Base-by-base conservation (phyloP, 2,113 vertebrate genomes). In the Chionodraco myersi region DNA sequence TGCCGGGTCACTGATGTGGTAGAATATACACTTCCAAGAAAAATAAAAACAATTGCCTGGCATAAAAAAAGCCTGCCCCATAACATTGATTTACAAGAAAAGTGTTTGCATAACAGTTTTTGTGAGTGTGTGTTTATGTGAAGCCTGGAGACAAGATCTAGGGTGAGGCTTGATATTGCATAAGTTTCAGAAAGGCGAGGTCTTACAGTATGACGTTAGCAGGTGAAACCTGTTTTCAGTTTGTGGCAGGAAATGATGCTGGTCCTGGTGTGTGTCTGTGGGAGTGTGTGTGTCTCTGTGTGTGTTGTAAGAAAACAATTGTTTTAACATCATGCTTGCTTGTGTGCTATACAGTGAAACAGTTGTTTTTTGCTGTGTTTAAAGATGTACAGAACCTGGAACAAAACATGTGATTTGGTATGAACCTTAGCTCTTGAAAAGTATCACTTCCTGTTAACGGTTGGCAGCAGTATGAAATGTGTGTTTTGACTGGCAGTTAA, bases 211-310 rank as follows among this genome's bases (percentile, higher is more conserved):
- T 90, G 91, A 92, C 86, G 87, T 93, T 79, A 89, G 82, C 90
- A 91, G 85, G 90, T 90, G 88, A 89, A 93, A 93, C 91, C 82
- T 71, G 91, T 90, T 91, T 89, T 84, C 71, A 45, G 82, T 88
- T 85, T 64, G 72, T 82, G 79, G 62, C 80, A 86, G 91, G 89
- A 91, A 93, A 76, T 91, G 80, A 90, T 91, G 86, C 79, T 74
- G 80, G 59, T 52, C 36, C 23, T 45, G 18, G 16, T 36, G 68
- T 56, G 67, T 78, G 78, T 66, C 5, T 60, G 58, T 18, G 30
- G 23, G 63, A 76, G 78, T 63, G 10, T 60, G 58, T 18, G 30
- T 23, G 52, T 53, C 18, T 44, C 65, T 56, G 70, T 82, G 75
- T 72, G 12, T 30, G 56, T 49, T 66, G 8, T 30, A 41, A 60